These are phyloP conservation scores for Cephonodes hylas DNA, from an alignment of 2,888 invertebrate genomes.

Conservation along the genomic window DNA sequence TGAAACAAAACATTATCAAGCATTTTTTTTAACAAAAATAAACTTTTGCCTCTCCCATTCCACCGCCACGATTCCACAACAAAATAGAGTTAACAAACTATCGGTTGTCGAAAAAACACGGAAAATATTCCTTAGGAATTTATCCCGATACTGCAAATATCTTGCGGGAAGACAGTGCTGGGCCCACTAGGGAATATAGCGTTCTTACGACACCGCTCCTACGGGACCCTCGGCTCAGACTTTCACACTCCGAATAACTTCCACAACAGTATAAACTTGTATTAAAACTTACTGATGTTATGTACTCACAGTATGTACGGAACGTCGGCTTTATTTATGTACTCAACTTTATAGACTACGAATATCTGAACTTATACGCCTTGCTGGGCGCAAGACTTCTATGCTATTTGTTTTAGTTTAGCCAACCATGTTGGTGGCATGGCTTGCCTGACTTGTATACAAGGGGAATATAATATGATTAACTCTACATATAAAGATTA, in stretches of 20 bases:
- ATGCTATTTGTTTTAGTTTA: too few species aligned
- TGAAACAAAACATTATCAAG: too few species aligned
- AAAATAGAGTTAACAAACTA: not conserved
- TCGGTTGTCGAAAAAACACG: not conserved
- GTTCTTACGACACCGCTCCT: not conserved
- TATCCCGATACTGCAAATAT: not conserved
- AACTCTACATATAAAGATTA: not conserved
- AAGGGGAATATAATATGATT: not conserved
- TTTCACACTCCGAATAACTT: not conserved
- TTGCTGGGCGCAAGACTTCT: too few species aligned
- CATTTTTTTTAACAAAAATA: too few species aligned
- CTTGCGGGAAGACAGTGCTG: not conserved
- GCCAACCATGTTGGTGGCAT: too few species aligned
- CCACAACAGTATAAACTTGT: not conserved
- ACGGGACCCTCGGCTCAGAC: not conserved
- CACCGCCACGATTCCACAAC: not conserved
- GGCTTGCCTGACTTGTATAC: too few species aligned
- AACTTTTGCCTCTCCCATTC: not conserved
- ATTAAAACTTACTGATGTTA: not conserved
- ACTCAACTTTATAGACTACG: not conserved
- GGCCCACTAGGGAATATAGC: not conserved
- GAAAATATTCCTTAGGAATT: not conserved
- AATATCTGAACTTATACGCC: not conserved
- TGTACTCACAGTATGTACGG: not conserved
- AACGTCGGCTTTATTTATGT: not conserved